Base-by-base conservation (phyloP, 2,113 vertebrate genomes). In the Brachionichthys hirsutus region DNA sequence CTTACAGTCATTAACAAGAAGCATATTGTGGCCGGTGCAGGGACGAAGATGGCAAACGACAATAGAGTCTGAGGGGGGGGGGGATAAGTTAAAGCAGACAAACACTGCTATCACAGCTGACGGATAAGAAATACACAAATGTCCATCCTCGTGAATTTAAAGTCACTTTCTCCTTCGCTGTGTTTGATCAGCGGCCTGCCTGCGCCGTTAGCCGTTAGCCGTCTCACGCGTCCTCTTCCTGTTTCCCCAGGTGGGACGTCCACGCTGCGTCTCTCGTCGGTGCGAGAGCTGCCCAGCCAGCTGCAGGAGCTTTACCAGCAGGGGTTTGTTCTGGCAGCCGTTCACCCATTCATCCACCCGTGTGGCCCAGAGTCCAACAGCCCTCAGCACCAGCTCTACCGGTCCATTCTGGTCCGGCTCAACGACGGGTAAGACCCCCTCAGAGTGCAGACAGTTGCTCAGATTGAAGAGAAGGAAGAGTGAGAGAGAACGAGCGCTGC, bases 281-380 rank as follows among this genome's bases (percentile, higher is more conserved):
- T 98, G 75, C 82, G 83, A 22, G 94, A 99, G 89, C 91, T 99
- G 73, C 95, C 97, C 0, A 74, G 87, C 66, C 94, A 97, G 89
- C 93, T 99, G 62, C 92, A 93, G 87, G 97, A 96, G 57, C 89
- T 95, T 34, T 99, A 98, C 90, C 94, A 97, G 90, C 94, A 97
- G 86, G 96, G 95, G 54, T 98, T 95, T 52, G 43, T 91, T 0
- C 90, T 99, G 89, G 94, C 92, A 2, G 88, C 94, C 16, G 89
- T 99, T 70, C 96, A 98, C 77, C 95, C 96, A 4, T 99, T 99
- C 64, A 91, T 98, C 85, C 95, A 97, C 68, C 93, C 94, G 6
- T 91, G 90, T 46, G 91, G 90, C n/a, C 91, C 90, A 3, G 89
- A 89, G 73, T 92, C 93, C 63, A 93, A 89, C 89, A 93, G 91